Evolutionary conservation across 2,888 invertebrate species (phyloP).

Genomic region (Synergus itoensis): DNA sequence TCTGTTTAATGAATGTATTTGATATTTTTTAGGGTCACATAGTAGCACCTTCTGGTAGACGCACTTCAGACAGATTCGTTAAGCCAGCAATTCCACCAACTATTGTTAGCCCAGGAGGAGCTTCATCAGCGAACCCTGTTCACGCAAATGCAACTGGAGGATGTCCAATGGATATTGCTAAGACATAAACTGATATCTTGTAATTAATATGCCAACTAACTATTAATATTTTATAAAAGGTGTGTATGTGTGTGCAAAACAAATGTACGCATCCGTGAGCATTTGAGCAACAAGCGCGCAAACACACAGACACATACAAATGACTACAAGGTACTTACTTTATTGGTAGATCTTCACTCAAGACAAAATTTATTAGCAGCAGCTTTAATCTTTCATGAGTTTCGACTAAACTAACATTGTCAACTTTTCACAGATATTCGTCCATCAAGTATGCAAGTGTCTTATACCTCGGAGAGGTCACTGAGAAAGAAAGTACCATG

Average conservation of each 20-base stretch:
- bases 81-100: conserved; percentile 90
- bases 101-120: conserved; percentile 76
- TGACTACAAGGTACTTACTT: conserved; percentile 34
- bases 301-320: background rate
- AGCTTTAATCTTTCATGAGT: background rate
- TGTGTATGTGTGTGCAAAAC: conserved; percentile 15
- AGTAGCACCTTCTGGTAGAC: conserved; percentile 79
- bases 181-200: conserved; percentile 70
- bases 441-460: background rate
- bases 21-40: conserved; percentile 67
- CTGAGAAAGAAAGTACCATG: conserved; percentile 24
- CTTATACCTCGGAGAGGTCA: background rate
- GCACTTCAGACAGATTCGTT: conserved; percentile 89
- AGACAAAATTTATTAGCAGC: background rate
- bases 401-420: background rate
- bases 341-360: background rate
- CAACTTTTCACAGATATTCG: background rate
- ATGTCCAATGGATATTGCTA: conserved; percentile 77
- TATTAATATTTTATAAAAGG: conserved; percentile 58
- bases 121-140: conserved; percentile 7
- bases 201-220: conserved; percentile 57
- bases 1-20: conserved; percentile 41
- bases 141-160: conserved; percentile 64
- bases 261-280: background rate
- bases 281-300: background rate